A percentile compares a stretch with the other conserved stretches of the same genome.
Conservation (phyloP, 1,140 invertebrate genomes). For the Gryon sp. region DNA sequence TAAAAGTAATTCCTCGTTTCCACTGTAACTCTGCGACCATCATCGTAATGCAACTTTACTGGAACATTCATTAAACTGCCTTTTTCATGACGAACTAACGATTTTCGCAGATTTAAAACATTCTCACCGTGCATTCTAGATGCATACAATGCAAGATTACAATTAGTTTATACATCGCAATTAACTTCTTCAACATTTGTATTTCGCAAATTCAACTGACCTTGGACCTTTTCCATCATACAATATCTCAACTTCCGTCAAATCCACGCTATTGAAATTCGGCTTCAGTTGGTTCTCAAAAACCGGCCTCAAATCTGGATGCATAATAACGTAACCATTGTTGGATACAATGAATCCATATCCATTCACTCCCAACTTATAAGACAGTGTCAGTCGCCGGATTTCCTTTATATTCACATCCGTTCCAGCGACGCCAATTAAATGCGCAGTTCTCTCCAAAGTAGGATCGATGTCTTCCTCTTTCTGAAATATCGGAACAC, state of each 20-base stretch:
- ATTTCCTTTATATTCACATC: conserved; percentile 96
- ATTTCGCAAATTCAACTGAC: no score
- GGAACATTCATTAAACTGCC: conserved; percentile 84
- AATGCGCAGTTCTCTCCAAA: conserved; percentile 81
- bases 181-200: neutral
- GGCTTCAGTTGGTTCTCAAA: conserved; percentile 87
- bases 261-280: conserved; percentile 97
- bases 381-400: conserved; percentile 90
- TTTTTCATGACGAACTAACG: conserved; percentile 86
- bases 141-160: neutral
- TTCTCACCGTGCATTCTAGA: conserved; percentile 76
- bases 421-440: conserved; percentile 95
- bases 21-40: conserved; percentile 88
- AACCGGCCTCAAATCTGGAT: conserved; percentile 88
- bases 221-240: conserved; percentile 83
- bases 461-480: conserved; percentile 80
- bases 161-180: neutral
- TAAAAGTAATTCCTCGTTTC: conserved; percentile 92
- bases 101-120: conserved; percentile 82
- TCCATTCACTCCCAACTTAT: conserved; percentile 95
- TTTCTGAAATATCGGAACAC: conserved; percentile 92
- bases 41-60: conserved; percentile 89
- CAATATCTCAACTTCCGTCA: conserved; percentile 95
- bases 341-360: conserved; percentile 97
- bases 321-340: conserved; percentile 94